Evolutionary conservation across 2,888 invertebrate genomes (phyloP), one percentile per base, ranked within the genome.

Genomic region (Monopis laevigella): DNA sequence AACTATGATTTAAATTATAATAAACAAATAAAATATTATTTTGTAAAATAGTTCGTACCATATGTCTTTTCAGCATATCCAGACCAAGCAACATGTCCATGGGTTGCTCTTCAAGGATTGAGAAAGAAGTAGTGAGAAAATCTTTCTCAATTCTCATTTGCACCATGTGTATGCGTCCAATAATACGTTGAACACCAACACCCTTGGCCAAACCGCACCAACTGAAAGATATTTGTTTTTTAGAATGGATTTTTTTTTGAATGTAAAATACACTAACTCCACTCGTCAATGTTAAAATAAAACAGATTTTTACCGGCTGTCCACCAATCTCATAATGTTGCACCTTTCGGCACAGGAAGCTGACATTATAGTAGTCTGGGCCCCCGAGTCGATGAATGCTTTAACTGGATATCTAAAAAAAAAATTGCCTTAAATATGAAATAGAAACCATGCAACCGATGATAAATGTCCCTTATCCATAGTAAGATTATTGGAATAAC

Each of bases 351-450:
- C 98, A 71, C 97, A 98, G 1, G 88, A 88, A 45, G 94, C 91
- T 32, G 97, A 98, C 97, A 99, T 98, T 43, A 99, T 97, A 2
- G 99, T 98, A 24, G 96, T 93, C 80, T 99, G 98, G 40, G 98
- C 98, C 36, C 88, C 98, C 47, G 98, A 97, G 74, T 99, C 98
- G 43, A 99, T 96, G 68, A 99, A 99, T 2, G 98, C 98, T 74
- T 98, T 98, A 0, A 99, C 96, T 0, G 93, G 93, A 62, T 92
- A 89, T 27, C 78, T 80, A 51, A 8, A 54, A 34, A 18, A n/a
- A 34, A 21, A n/a, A n/a, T n/a, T n/a, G n/a, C n/a, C n/a, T n/a
- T n/a, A n/a, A n/a, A n/a, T n/a, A n/a, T n/a, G n/a, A n/a, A n/a
- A n/a, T n/a, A n/a, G n/a, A n/a, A n/a, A n/a, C n/a, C n/a, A n/a